phyloP scores from a whole-genome alignment of 53 echinoderm and acorn worm genomes.

The Holothuria leucospilota region DNA sequence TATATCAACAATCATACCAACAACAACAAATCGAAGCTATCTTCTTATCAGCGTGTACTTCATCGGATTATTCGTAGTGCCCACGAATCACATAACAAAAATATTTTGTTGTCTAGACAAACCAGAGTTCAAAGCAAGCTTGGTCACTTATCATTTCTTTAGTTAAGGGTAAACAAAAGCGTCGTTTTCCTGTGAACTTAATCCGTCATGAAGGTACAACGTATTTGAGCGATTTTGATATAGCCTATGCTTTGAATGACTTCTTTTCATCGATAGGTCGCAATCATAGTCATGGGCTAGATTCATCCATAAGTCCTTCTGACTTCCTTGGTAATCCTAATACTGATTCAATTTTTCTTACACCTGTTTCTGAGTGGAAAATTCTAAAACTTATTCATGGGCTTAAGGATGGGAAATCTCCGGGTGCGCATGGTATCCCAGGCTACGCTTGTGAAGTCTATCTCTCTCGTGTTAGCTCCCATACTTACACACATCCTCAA shows the following conservation, averaged over 20 bases:
- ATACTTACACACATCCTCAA: too few species aligned
- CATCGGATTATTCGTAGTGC: constrained; percentile 1
- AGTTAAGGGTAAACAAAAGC: not conserved
- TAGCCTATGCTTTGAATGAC: constrained; percentile 27
- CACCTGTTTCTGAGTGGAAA: too few species aligned
- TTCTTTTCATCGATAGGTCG: constrained; percentile 1
- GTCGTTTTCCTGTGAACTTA: not conserved
- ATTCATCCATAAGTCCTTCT: too few species aligned
- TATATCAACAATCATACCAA: not conserved
- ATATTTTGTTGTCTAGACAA: constrained; percentile 5
- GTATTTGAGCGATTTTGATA: not conserved
- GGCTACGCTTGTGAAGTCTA: not conserved
- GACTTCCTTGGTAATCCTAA: too few species aligned
- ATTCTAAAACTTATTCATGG: too few species aligned
- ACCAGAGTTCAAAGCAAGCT: too few species aligned
- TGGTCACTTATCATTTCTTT: not conserved
- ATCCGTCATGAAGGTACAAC: not conserved
- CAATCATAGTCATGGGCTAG: not conserved
- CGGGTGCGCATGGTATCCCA: not conserved
- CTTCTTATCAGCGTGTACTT: constrained; percentile 9
- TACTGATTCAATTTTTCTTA: too few species aligned
- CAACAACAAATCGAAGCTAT: not conserved
- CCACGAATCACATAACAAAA: not conserved
- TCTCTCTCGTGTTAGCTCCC: too few species aligned
- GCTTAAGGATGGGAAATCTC: too few species aligned